Evolutionary conservation across 2,113 vertebrate species (phyloP).

Genomic region (Odocoileus hemionus): DNA sequence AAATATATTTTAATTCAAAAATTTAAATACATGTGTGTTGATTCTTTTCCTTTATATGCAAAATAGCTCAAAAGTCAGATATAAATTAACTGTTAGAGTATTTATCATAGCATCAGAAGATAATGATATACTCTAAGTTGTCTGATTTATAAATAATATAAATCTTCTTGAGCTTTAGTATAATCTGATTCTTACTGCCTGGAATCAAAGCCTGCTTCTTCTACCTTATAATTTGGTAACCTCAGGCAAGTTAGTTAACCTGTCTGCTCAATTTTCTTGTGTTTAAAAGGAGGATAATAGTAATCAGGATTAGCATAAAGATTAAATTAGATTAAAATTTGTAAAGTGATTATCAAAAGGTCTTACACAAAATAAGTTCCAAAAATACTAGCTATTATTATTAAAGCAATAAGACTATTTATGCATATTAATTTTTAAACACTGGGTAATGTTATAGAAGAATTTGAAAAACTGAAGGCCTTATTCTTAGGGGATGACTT

Average conservation of each 20-base stretch:
- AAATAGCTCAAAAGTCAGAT: background rate
- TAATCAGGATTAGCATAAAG: background rate
- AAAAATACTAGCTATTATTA: background rate
- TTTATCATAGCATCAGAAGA: background rate
- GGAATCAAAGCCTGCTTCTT: background rate
- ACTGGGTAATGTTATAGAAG: background rate
- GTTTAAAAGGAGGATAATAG: background rate
- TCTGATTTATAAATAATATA: background rate
- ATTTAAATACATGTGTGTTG: background rate
- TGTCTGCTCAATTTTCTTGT: background rate
- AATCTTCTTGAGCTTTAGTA: background rate
- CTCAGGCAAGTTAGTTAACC: background rate
- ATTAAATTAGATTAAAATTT: background rate
- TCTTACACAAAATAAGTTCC: background rate
- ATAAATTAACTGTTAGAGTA: background rate
- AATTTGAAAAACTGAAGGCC: background rate
- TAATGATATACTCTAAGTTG: background rate
- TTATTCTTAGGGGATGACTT: background rate
- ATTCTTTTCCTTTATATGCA: background rate
- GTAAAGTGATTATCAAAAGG: background rate
- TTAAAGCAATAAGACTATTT: background rate
- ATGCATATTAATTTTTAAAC: background rate
- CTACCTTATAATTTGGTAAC: background rate
- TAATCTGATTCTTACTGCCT: background rate
- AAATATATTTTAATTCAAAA: background rate